A percentile compares a stretch with the other conserved stretches of the same genome.
Conservation (phyloP, 2,888 invertebrate species). For the Chrysina gloriosa region DNA sequence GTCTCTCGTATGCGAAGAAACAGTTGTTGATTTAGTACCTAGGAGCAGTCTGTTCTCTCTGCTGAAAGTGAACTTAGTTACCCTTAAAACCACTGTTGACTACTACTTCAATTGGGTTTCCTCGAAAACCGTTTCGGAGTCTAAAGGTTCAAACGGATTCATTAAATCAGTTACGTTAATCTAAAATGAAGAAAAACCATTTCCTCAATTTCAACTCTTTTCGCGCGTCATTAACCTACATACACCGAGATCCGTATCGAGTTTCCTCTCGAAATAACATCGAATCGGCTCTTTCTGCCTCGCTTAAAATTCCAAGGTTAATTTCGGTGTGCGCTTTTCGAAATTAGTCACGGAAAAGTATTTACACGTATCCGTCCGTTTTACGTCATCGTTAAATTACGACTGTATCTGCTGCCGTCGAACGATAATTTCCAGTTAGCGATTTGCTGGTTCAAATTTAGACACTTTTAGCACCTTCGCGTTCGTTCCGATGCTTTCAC, state of each 20-base stretch:
- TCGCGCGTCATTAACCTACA: background rate
- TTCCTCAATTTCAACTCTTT: background rate
- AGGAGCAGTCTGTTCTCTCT: too few relatives aligned
- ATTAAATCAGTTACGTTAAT: background rate
- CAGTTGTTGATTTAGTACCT: too few relatives aligned
- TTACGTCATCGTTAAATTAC: conserved; percentile 17
- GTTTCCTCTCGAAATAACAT: conserved; percentile 7
- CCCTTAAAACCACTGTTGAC: too few relatives aligned
- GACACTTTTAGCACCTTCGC: conserved; percentile 9
- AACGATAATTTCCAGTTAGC: conserved; percentile 5
- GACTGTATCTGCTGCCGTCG: conserved; percentile 7
- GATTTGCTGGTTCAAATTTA: conserved; percentile 8
- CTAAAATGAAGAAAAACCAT: background rate
- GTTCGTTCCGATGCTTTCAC: background rate
- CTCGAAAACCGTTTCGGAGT: too few relatives aligned
- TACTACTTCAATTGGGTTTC: too few relatives aligned
- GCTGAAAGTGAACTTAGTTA: too few relatives aligned
- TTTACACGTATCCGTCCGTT: conserved; percentile 8
- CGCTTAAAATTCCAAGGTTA: conserved; percentile 23
- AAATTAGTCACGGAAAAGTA: conserved; percentile 15
- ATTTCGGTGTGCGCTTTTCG: background rate
- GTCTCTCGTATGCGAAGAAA: too few relatives aligned
- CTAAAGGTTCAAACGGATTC: too few relatives aligned
- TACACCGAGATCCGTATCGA: background rate
- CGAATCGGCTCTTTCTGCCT: background rate